Evolutionary conservation across 2,113 vertebrate species (phyloP).

Genomic region (Polypterus bichir): DNA sequence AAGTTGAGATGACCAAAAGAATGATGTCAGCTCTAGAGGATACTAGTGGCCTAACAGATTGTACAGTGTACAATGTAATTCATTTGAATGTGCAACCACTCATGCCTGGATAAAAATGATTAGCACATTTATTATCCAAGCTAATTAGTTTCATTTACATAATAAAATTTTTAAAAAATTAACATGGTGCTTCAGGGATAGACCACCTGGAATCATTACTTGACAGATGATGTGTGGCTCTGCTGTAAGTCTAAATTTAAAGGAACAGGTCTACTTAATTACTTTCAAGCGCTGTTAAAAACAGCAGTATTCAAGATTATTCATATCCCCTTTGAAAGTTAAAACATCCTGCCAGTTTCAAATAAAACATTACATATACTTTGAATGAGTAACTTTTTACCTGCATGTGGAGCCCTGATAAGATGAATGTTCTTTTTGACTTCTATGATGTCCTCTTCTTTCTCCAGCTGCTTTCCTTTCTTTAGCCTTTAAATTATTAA

Average conservation of each 20-base stretch:
- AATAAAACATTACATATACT: too few species aligned
- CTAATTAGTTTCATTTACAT: not conserved
- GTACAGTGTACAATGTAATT: too few species aligned
- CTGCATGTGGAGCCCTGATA: constrained; percentile 80
- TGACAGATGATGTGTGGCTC: not conserved
- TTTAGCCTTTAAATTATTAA: constrained; percentile 55
- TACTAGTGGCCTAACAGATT: too few species aligned
- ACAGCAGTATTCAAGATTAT: too few species aligned
- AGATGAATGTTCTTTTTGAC: constrained; percentile 95
- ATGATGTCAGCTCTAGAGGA: too few species aligned
- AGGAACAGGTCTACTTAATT: not conserved
- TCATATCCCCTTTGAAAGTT: too few species aligned
- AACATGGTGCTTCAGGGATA: not conserved
- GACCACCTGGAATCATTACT: not conserved
- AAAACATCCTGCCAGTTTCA: too few species aligned
- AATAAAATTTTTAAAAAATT: not conserved
- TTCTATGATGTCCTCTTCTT: constrained; percentile 77
- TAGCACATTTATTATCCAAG: too few species aligned
- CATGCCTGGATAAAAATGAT: too few species aligned
- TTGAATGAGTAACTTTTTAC: constrained; percentile 36
- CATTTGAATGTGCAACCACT: too few species aligned
- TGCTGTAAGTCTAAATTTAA: not conserved
- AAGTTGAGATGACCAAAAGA: too few species aligned
- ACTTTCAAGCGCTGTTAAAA: not conserved
- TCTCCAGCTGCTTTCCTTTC: constrained; percentile 84